Base-by-base conservation (phyloP, 1,140 invertebrate species). In the Chionoecetes opilio region DNA sequence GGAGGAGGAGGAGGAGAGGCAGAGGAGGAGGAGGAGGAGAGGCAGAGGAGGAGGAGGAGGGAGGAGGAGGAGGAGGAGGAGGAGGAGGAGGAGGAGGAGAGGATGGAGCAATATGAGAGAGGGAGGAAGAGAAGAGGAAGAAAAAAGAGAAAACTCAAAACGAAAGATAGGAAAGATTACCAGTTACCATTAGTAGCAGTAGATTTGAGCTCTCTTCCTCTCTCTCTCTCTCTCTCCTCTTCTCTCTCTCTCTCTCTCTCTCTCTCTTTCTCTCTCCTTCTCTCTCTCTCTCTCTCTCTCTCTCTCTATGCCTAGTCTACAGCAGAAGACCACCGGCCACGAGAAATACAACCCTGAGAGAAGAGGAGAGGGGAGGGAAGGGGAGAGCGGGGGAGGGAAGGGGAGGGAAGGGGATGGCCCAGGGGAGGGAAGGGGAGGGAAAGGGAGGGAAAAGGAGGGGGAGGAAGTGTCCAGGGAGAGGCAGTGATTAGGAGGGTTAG, bases 1-100 rank as follows among this genome's bases (percentile, higher is more conserved):
- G 63, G 21, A 75, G 63, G 63, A 75, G 63, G 63, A n/a, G 63
- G 63, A 75, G 63, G 63, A 75, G 63, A n/a, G n/a, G n/a, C n/a
- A n/a, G 26, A 75, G 53, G 53, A 63, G 53, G 53, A 63, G 53
- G 63, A 75, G 63, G 11, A 21, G 63, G 63, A 21, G 63, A n/a
- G n/a, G 63, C 5, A 46, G 41, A 14, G 14, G 41, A 14, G 14
- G 41, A 14, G 14, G 41, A 14, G 14, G 41, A 14, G 14, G n/a
- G 41, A 75, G 63, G 26, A 75, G 53, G 53, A 63, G 53, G 53
- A 63, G 53, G 63, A 75, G 63, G 11, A 21, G 63, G 63, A 21
- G 63, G 21, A 75, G 63, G 63, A n/a, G 63, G 63, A 63, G 63
- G 63, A 75, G 41, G 41, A 46, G 41, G 41, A 46, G 41, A 14